Evolutionary conservation across 2,888 invertebrate species (phyloP).

Genomic region (Drosophila pseudotalamancana): DNA sequence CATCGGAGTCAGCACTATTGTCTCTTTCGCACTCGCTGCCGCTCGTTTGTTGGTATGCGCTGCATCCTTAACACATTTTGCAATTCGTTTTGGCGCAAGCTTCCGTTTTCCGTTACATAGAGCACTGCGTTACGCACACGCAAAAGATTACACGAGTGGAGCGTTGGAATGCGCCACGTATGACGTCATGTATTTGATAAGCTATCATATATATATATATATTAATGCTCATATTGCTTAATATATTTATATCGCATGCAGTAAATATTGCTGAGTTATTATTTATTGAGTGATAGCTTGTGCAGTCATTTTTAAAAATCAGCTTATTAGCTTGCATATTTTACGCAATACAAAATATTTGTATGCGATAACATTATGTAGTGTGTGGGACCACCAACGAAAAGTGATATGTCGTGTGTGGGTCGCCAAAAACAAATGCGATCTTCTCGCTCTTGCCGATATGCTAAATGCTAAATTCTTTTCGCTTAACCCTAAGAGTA

Average conservation of each 20-base stretch:
- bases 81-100: not conserved
- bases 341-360: too few relatives aligned
- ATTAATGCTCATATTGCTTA: too few relatives aligned
- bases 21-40: not conserved
- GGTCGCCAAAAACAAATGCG: too few relatives aligned
- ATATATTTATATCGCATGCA: not conserved
- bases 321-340: too few relatives aligned
- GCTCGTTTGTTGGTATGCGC: not conserved
- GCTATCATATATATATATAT: not conserved
- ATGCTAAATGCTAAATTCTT: too few relatives aligned
- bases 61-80: not conserved
- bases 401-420: too few relatives aligned
- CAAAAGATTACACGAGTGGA: not conserved
- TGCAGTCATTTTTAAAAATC: too few relatives aligned
- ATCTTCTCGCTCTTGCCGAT: too few relatives aligned
- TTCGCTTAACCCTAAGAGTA: not conserved
- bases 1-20: not conserved
- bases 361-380: too few relatives aligned
- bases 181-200: not conserved
- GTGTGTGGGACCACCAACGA: too few relatives aligned
- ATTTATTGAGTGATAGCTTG: too few relatives aligned
- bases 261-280: not conserved
- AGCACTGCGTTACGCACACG: not conserved
- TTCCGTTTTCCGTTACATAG: not conserved
- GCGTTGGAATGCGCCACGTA: not conserved